Evolutionary conservation across 2,888 invertebrate species (phyloP), one percentile per base, ranked within the genome.

Genomic region (Habroteleia sp.): DNA sequence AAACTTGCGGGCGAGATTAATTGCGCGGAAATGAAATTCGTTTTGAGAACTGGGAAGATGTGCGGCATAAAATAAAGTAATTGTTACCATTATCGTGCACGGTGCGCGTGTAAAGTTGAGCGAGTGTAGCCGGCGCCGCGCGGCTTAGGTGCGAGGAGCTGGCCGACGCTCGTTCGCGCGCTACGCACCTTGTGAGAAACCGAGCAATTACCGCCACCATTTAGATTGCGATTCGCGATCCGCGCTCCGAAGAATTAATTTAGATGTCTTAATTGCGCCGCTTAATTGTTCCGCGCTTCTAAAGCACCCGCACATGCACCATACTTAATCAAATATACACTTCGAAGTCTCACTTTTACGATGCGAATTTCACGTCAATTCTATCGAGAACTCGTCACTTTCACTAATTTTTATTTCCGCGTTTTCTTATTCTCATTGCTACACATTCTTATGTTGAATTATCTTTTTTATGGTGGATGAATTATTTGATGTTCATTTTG

Each of bases 231-330:
- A 78, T 77, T 74, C 52, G 54, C 80, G 66, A 78, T 78, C 62
- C 75, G 78, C 79, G 78, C 69, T 48, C 69, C 80, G 82, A 81
- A 82, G 83, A 87, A 87, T 87, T 87, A 86, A 87, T 87, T 86
- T 87, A 82, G 86, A 87, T 84, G 85, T 85, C 87, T 87, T 87
- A 87, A 87, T 87, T 87, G 86, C 85, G 81, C 83, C 84, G 83
- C 85, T 86, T 87, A 86, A 88, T 87, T 87, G 84, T 86, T 80
- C 74, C 78, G 77, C 79, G 81, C 78, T 76, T 77, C 62, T 29
- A 10, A 14, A 35, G 11, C 42, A 31, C 35, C 11, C 39, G 58
- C 58, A 60, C 48, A 71, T 52, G 74, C 75, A 63, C 42, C 7
- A n/a, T 20, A 8, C 17, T 39, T 48, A 27, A 54, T 54, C 62